phyloP scores from a whole-genome alignment of 2,797 vertebrate genomes.

The Kryptolebias ocellatus region DNA sequence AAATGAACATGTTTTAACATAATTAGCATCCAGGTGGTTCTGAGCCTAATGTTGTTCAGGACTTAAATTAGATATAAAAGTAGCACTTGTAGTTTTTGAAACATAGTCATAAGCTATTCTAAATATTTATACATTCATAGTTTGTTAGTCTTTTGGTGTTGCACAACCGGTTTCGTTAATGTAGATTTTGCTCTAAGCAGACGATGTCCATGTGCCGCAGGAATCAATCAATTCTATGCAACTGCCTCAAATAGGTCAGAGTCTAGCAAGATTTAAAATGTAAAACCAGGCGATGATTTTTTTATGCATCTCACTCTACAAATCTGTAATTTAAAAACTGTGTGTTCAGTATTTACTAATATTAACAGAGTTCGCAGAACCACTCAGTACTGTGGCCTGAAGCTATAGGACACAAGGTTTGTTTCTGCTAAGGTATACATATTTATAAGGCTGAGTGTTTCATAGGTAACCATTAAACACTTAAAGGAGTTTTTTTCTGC shows the following conservation, averaged over 20 bases:
- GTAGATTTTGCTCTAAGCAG: conserved; percentile 30
- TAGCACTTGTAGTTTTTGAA: conserved; percentile 31
- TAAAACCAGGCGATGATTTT: conserved; percentile 14
- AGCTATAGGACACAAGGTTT: neutral
- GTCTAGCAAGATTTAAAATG: conserved; percentile 28
- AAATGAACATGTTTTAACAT: no score
- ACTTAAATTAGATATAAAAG: neutral
- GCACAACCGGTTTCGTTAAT: neutral
- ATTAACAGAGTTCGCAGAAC: conserved; percentile 9
- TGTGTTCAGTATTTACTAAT: conserved; percentile 4
- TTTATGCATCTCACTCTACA: conserved; percentile 29
- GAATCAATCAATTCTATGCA: conserved; percentile 51
- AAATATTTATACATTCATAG: no score
- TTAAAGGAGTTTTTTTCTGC: neutral
- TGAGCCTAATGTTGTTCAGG: neutral
- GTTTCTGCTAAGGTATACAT: neutral
- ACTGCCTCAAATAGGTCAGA: conserved; percentile 38
- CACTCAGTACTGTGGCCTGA: neutral
- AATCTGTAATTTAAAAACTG: neutral
- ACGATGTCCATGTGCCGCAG: conserved; percentile 34
- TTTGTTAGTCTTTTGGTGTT: no score
- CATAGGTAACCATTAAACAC: conserved; percentile 6
- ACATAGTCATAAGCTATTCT: no score
- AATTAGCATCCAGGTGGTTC: neutral
- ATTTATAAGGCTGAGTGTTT: conserved; percentile 1